These are phyloP conservation scores for Percopsis transmontana DNA, from an alignment of 2,113 vertebrate genomes.

Conservation along the genomic window DNA sequence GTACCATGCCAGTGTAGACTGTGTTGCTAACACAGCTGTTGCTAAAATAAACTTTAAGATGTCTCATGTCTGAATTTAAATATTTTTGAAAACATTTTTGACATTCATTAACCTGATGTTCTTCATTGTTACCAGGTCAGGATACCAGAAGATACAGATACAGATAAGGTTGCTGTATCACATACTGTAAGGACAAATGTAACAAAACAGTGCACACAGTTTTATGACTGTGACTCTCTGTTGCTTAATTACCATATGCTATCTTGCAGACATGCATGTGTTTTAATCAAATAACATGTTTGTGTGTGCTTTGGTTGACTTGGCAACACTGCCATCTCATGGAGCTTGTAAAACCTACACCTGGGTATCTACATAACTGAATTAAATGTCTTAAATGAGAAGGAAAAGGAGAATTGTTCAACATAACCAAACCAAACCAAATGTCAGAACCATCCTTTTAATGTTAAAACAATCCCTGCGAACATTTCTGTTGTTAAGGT, in stretches of 20 bases:
- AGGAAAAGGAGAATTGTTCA: background rate
- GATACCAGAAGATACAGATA: too few species aligned
- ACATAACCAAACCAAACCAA: background rate
- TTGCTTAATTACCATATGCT: background rate
- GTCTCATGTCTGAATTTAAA: background rate
- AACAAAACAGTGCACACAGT: background rate
- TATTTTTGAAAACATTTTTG: conserved; percentile 1
- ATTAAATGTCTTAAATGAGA: background rate
- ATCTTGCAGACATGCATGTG: conserved; percentile 32
- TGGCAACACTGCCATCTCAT: conserved; percentile 81
- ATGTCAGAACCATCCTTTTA: background rate
- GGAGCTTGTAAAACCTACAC: conserved; percentile 39
- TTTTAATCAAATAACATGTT: conserved; percentile 18
- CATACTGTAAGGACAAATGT: background rate
- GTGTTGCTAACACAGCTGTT: background rate
- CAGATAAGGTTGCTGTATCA: too few species aligned
- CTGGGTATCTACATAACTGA: background rate
- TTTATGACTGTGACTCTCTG: background rate
- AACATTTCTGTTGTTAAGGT: too few species aligned
- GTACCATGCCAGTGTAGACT: conserved; percentile 25
- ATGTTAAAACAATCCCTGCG: too few species aligned
- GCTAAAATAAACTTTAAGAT: conserved; percentile 5
- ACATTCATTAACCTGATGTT: background rate
- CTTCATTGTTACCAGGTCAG: too few species aligned
- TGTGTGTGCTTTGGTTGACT: conserved; percentile 47